phyloP scores from a whole-genome alignment of 2,888 invertebrate genomes.

The Drosophila birchii region DNA sequence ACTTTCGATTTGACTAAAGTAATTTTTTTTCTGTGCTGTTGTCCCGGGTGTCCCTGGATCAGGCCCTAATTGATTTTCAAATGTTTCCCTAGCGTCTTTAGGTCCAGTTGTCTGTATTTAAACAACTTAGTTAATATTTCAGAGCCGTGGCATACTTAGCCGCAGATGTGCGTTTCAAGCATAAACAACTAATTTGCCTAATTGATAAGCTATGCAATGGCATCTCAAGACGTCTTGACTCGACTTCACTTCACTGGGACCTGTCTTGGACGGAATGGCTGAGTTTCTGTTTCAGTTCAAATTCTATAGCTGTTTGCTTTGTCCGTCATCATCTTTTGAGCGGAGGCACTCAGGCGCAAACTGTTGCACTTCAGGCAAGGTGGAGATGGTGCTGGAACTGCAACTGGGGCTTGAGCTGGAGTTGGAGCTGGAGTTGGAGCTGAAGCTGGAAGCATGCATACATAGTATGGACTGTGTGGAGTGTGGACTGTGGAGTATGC shows the following conservation, averaged over 20 bases:
- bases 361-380: conserved; percentile 59
- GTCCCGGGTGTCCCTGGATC: background rate
- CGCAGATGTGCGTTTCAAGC: conserved; percentile 37
- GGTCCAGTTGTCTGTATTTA: conserved; percentile 52
- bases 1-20: background rate
- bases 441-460: conserved; percentile 1
- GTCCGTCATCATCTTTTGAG: conserved; percentile 71
- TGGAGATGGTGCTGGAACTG: background rate
- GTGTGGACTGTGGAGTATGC: background rate
- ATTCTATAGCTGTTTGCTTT: conserved; percentile 45
- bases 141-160: conserved; percentile 45
- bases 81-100: conserved; percentile 47
- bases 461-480: background rate
- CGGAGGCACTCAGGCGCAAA: conserved; percentile 60
- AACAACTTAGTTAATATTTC: conserved; percentile 38
- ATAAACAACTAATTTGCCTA: conserved; percentile 73
- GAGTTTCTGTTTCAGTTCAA: conserved; percentile 21
- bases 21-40: background rate
- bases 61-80: conserved; percentile 67
- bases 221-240: conserved; percentile 51
- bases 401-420: background rate
- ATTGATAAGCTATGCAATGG: conserved; percentile 70
- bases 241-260: conserved; percentile 19
- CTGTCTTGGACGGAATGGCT: conserved; percentile 18
- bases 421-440: background rate